phyloP scores from a whole-genome alignment of 2,888 invertebrate species.

The Cancer borealis region DNA sequence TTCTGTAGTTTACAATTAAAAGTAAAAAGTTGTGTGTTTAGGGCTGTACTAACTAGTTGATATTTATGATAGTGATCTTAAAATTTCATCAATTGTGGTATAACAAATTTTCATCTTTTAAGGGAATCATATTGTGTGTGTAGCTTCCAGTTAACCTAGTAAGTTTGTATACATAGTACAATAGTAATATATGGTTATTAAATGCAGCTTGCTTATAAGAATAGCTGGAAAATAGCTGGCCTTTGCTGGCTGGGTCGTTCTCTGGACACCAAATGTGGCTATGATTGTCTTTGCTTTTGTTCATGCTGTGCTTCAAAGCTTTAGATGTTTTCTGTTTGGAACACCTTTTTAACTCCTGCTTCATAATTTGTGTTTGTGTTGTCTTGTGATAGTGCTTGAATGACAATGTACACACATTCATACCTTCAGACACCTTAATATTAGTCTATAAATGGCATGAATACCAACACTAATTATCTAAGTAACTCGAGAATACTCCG shows the following conservation, averaged over 20 bases:
- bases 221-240: slow-evolving; percentile 47
- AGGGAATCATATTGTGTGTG: slow-evolving; percentile 25
- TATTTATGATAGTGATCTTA: slow-evolving; percentile 35
- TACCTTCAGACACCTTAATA: neutral
- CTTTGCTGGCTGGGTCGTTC: slow-evolving; percentile 66
- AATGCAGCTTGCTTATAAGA: slow-evolving; percentile 23
- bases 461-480: neutral
- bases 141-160: slow-evolving; percentile 49
- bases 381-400: neutral
- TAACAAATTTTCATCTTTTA: slow-evolving; percentile 48
- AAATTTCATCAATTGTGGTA: neutral
- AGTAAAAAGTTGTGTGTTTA: slow-evolving; percentile 8
- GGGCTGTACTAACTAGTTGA: neutral
- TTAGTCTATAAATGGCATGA: neutral
- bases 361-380: neutral
- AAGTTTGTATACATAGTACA: slow-evolving; percentile 41
- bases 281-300: slow-evolving; percentile 30
- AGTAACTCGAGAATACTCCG: neutral
- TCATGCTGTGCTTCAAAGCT: slow-evolving; percentile 9
- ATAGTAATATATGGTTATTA: neutral
- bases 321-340: neutral
- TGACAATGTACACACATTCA: neutral
- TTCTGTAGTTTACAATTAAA: slow-evolving; percentile 24
- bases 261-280: slow-evolving; percentile 67
- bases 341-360: neutral